Evolutionary conservation across 2,113 vertebrate species (phyloP), one percentile per base, ranked within the genome.

Genomic region (Nothobranchius furzeri): DNA sequence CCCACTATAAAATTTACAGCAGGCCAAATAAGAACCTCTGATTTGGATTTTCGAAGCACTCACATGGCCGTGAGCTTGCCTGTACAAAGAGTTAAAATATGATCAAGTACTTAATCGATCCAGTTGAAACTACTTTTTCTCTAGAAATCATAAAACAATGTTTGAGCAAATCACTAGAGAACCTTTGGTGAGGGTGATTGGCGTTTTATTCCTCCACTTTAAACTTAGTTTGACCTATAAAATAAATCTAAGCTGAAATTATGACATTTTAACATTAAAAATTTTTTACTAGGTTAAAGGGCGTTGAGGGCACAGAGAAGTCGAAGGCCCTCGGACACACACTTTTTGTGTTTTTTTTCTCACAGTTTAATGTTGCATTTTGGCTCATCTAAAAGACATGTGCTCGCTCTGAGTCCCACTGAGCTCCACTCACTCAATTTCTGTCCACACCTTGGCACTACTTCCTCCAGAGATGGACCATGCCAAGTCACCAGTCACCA

Each of bases 371-470:
- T 49, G 74, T 30, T 67, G 69, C 70, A 50, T 86, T 85, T 91
- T 91, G 91, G 89, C 92, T 92, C 87, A 54, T 86, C 78, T 78
- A 76, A 84, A 89, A 88, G 90, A 92, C 92, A 92, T 92, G 91
- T 92, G 92, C 91, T 91, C 68, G 64, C 85, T 78, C 79, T 24
- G 78, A 75, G 77, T 83, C 90, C 91, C 85, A 87, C 91, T 89
- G 90, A 79, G 90, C 83, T 81, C 87, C 80, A 85, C 87, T 88
- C 88, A 83, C 85, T 90, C 88, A 88, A 75, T 86, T 88, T 90
- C 89, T 82, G 78, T 82, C 85, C 81, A 74, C 85, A 63, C 76
- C 76, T 86, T 87, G 90, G 88, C 90, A 87, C 75, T 11, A 40
- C 68, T 64, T 87, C 79, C 83, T 74, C 75, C 82, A 81, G 78